Percentiles rank a stretch among this genome's conserved stretches.
Evolutionary conservation across 2,113 vertebrate genomes (phyloP).

Genomic region (Perognathus longimembris): DNA sequence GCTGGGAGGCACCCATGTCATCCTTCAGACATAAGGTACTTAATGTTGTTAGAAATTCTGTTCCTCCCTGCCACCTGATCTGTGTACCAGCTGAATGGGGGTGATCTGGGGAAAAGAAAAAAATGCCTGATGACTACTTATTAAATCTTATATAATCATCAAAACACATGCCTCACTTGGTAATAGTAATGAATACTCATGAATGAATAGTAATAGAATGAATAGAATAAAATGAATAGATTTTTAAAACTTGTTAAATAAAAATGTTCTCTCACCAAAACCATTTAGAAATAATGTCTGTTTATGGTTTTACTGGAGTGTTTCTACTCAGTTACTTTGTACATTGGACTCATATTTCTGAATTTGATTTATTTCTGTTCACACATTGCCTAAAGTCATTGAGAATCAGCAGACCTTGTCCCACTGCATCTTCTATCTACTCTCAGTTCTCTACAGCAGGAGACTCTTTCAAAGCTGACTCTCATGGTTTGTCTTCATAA

Average conservation of each 20-base stretch:
- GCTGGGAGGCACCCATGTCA: no score
- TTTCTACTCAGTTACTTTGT: not conserved
- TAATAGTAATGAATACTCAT: not conserved
- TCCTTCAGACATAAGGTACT: no score
- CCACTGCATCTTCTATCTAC: no score
- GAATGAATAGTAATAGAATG: not conserved
- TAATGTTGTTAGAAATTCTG: not conserved
- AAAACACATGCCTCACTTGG: not conserved
- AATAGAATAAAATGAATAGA: not conserved
- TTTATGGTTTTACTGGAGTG: not conserved
- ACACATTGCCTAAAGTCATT: not conserved
- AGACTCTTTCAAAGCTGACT: not conserved
- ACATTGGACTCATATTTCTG: not conserved
- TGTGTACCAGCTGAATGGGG: not conserved
- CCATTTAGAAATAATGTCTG: not conserved
- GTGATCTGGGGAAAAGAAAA: not conserved
- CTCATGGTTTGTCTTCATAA: not conserved
- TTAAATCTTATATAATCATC: not conserved
- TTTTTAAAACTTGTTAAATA: not conserved
- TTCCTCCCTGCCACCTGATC: not conserved
- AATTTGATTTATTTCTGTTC: conserved; percentile 18
- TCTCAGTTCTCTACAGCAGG: not conserved
- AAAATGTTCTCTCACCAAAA: not conserved
- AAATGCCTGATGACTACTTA: not conserved
- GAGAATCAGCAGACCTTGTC: not conserved